Conservation (phyloP, 2,888 invertebrate genomes). For the Drosophila anceps region DNA sequence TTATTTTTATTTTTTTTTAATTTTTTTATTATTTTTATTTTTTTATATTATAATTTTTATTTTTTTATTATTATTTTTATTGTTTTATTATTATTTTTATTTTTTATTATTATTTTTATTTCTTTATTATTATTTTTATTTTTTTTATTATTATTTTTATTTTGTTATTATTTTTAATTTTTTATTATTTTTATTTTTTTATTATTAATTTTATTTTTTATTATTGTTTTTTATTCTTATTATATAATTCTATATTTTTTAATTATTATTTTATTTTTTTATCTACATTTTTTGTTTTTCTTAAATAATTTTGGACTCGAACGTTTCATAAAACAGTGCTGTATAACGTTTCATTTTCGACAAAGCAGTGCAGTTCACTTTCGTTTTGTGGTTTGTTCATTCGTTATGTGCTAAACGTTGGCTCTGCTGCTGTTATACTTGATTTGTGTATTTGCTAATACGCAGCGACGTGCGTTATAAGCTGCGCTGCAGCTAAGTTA, state of each 20-base stretch:
- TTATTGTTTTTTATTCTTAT: no score
- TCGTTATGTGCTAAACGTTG: not conserved
- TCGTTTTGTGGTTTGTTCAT: not conserved
- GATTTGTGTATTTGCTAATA: not conserved
- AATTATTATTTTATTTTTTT: no score
- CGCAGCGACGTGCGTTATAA: not conserved
- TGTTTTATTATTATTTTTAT: not conserved
- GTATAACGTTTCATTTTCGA: not conserved
- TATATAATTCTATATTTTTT: no score
- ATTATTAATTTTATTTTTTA: no score
- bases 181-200: no score
- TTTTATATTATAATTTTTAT: no score
- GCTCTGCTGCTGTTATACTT: not conserved
- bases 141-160: not conserved
- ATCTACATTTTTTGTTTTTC: no score
- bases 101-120: not conserved
- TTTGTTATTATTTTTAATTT: not conserved
- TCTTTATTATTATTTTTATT: not conserved
- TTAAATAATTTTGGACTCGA: not conserved
- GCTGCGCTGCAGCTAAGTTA: not conserved
- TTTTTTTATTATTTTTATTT: no score
- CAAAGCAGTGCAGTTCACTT: constrained; percentile 9
- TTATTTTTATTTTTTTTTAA: no score
- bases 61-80: not conserved
- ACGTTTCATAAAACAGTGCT: constrained; percentile 12